Evolutionary conservation across 2,113 vertebrate genomes (phyloP).

Genomic region (Thunnus maccoyii): DNA sequence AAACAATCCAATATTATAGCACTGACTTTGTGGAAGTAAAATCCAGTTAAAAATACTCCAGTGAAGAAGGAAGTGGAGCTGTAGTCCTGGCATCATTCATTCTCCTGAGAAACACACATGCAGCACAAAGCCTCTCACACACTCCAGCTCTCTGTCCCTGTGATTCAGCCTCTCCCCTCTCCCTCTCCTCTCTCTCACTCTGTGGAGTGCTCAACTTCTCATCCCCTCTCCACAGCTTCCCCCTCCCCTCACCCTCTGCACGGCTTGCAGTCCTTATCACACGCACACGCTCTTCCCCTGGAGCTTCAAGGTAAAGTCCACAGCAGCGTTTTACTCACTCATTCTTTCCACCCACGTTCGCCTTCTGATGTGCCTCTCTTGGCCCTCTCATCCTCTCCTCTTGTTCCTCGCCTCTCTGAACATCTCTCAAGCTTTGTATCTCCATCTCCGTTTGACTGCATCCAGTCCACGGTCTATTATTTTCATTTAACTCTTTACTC

Average conservation of each 20-base stretch:
- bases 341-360: slow-evolving; percentile 30
- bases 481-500: background rate
- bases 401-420: slow-evolving; percentile 23
- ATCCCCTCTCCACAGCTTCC: slow-evolving; percentile 28
- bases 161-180: slow-evolving; percentile 56
- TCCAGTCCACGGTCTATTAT: background rate
- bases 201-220: slow-evolving; percentile 46
- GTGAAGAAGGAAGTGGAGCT: slow-evolving; percentile 42
- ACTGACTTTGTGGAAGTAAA: slow-evolving; percentile 21
- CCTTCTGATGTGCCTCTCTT: slow-evolving; percentile 7
- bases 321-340: slow-evolving; percentile 25
- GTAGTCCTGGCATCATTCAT: slow-evolving; percentile 45
- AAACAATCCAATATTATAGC: slow-evolving; percentile 51
- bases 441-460: background rate
- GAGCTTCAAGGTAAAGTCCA: slow-evolving; percentile 69
- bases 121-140: slow-evolving; percentile 44
- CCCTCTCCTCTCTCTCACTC: slow-evolving; percentile 11
- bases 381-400: slow-evolving; percentile 29
- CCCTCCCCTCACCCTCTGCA: slow-evolving; percentile 10
- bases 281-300: slow-evolving; percentile 17
- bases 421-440: slow-evolving; percentile 16
- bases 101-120: slow-evolving; percentile 46
- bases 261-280: slow-evolving; percentile 39
- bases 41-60: slow-evolving; percentile 51
- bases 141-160: slow-evolving; percentile 53